Evolutionary conservation across 2,113 vertebrate species (phyloP), one percentile per base, ranked within the genome.

Genomic region (Copsychus sechellarum): DNA sequence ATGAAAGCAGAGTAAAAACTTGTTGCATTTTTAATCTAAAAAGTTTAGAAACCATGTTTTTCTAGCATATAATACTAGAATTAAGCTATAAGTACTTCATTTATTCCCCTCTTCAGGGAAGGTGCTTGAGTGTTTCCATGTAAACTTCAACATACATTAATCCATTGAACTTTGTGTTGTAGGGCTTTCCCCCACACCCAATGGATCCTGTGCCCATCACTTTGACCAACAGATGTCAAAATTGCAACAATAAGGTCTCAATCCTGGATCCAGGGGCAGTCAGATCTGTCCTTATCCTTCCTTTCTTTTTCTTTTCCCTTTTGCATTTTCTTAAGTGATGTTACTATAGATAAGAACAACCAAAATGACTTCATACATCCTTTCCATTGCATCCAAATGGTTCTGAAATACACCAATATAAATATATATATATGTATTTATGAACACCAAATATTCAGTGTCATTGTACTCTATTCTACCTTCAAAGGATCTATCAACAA

Each of bases 151-250:
- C 15, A 40, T 29, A 40, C 4, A 24, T n/a, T 47, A 40, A 56
- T 10, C 12, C 0, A 1, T 40, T 48, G 34, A 48, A 42, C 5
- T 65, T 34, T 5, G 1, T n/a, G 8, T n/a, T 66, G 17, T 29
- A 38, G 42, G 20, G 4, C 3, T 48, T 42, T 66, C 10, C 20
- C 20, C 20, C 20, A 24, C 2, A 1, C 34, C 8, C 16, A 29
- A 8, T 29, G 42, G 42, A 48, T 29, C 10, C 48, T 0, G 15
- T n/a, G 42, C 34, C 70, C 4, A 65, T 48, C 42, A 57, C 20
- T 76, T 50, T 0, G 1, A 57, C 12, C 6, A 66, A 50, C 4
- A 66, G 43, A 25, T 13, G 25, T 21, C 15, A 66, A 58, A 76
- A 42, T 17, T 58, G 25, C 34, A 57, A 34, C 4, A 31, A 31